Base-by-base conservation (phyloP, 2,888 invertebrate genomes). In the Pristionchus maxplancki region DNA sequence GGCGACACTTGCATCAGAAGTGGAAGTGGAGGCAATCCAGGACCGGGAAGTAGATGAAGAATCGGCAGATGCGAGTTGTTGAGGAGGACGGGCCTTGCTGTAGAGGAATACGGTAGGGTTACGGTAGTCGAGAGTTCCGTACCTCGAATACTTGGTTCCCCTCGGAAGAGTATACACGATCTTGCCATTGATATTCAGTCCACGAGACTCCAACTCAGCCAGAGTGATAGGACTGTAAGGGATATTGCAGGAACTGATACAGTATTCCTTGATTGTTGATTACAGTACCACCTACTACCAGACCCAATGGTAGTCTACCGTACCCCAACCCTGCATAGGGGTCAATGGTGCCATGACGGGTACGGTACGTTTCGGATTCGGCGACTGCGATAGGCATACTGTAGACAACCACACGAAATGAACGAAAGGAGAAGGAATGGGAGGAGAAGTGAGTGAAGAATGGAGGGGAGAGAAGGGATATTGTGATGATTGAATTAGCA, bases 151-250 rank as follows among this genome's bases (percentile, higher is more conserved):
- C 28, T 78, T 83, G 34, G 53, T 50, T 50, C 50, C 82, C 6
- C 48, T n/a, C 4, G 85, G 85, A 8, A 85, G n/a, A 6, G 44
- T 50, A 40, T 87, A 87, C 34, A 87, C 86, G 50, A 87, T 24
- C 34, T 71, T 44, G 17, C 86, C 86, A 50, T 87, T 71, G n/a
- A 87, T 48, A n/a, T 50, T 28, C 86, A 87, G 86, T 48, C 86
- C 86, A 50, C 86, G 86, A 48, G 86, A 87, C 50, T 87, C 71
- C 44, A 87, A 31, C 50, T 87, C 86, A 13, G 67, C 48, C 48
- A 87, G 34, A 24, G 86, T 48, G 34, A 87, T 87, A 5, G 86
- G 86, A 34, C 86, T 87, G 71, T 1, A 78, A 78, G 67, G 13
- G 67, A 67, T 34, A 31, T 20, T 40, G 24, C 24, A 74, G 71